phyloP scores from a whole-genome alignment of 2,113 vertebrate genomes.

The Mesocricetus auratus region DNA sequence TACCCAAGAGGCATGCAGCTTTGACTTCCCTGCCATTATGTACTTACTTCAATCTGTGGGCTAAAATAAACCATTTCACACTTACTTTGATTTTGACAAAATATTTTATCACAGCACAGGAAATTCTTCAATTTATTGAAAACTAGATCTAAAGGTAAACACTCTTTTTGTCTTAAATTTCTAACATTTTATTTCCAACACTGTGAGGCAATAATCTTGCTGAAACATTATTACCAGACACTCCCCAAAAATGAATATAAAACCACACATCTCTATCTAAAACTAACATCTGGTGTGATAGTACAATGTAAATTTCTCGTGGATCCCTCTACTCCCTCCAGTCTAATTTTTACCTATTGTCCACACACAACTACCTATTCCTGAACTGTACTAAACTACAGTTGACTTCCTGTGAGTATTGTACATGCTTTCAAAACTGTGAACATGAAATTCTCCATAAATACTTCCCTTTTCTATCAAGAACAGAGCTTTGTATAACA shows the following conservation, averaged over 20 bases:
- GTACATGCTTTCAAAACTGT: not conserved
- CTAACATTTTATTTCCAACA: too few relatives aligned
- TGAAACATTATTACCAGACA: not conserved
- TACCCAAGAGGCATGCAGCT: too few relatives aligned
- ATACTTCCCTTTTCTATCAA: not conserved
- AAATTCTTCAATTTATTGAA: not conserved
- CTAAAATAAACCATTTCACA: not conserved
- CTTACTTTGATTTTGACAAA: not conserved
- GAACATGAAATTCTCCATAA: not conserved
- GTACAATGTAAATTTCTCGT: not conserved
- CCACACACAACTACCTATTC: too few relatives aligned
- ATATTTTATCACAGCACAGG: not conserved
- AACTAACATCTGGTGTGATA: not conserved
- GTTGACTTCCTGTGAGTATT: not conserved
- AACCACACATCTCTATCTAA: not conserved
- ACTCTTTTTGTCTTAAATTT: not conserved
- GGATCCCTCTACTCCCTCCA: not conserved
- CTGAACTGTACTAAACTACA: too few relatives aligned
- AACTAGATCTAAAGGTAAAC: not conserved
- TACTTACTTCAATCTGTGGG: not conserved
- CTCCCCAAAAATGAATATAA: not conserved
- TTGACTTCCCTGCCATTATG: too few relatives aligned
- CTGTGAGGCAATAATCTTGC: not conserved
- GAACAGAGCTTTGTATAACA: not conserved
- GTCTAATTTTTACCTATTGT: too few relatives aligned